These are phyloP conservation scores for Melanotaenia pygmaea DNA, from an alignment of 2,797 vertebrate species.

Conservation along the genomic window DNA sequence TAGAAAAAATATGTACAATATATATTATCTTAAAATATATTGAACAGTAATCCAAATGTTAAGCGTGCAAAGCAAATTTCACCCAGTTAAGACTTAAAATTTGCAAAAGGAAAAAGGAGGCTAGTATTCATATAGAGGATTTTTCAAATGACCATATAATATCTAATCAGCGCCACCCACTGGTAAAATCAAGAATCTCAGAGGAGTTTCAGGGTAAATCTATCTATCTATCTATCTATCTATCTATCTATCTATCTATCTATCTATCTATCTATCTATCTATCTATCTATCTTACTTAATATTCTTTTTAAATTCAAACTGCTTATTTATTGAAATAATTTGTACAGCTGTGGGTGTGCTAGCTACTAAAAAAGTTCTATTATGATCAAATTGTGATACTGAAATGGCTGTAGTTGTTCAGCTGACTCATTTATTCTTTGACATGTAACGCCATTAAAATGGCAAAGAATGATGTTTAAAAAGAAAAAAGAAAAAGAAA, in stretches of 20 bases:
- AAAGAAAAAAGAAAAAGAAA: too few relatives aligned
- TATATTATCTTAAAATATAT: slow-evolving; percentile 11
- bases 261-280: neutral
- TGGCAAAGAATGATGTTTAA: neutral
- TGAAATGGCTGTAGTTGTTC: neutral
- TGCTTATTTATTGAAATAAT: too few relatives aligned
- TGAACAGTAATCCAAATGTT: slow-evolving; percentile 26
- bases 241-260: too few relatives aligned
- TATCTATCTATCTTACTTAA: neutral
- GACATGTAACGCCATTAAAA: neutral
- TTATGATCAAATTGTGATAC: neutral
- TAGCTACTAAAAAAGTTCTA: neutral
- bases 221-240: too few relatives aligned
- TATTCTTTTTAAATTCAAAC: too few relatives aligned
- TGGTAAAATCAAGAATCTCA: slow-evolving; percentile 7
- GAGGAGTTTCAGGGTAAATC: neutral
- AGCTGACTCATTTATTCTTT: slow-evolving; percentile 2
- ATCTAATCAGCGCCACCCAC: slow-evolving; percentile 62
- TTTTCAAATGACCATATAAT: neutral
- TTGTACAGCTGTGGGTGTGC: neutral
- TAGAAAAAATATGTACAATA: accelerated
- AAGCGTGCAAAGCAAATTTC: slow-evolving; percentile 43
- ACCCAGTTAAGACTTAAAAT: slow-evolving; percentile 34
- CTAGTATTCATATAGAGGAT: neutral
- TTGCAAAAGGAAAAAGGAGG: slow-evolving; percentile 7